phyloP scores from a whole-genome alignment of 2,888 invertebrate species.

The Teleogryllus oceanicus region DNA sequence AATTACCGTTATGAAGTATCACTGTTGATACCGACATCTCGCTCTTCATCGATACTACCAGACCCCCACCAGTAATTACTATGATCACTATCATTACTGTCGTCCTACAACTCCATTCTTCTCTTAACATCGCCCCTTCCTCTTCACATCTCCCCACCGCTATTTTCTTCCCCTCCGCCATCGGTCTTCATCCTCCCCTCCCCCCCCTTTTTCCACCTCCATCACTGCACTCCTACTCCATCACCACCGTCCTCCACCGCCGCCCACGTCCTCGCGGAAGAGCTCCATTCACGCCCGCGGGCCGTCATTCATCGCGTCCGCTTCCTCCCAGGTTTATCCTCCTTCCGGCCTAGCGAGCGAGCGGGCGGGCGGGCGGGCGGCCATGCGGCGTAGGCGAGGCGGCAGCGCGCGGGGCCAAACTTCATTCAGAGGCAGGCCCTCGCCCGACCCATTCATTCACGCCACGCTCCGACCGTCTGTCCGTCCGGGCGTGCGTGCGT shows the following conservation, averaged over 20 bases:
- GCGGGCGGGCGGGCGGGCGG: background rate
- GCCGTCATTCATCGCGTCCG: background rate
- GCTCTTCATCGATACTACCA: too few relatives aligned
- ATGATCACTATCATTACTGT: too few relatives aligned
- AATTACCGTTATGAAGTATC: too few relatives aligned
- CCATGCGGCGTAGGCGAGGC: background rate
- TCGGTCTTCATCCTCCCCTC: too few relatives aligned
- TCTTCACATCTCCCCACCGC: too few relatives aligned
- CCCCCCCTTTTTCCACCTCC: too few relatives aligned
- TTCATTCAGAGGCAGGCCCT: background rate
- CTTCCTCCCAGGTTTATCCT: background rate
- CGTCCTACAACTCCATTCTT: too few relatives aligned
- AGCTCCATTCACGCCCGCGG: background rate
- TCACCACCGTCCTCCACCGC: background rate
- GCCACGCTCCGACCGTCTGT: background rate
- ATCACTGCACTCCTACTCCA: background rate
- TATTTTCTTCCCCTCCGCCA: too few relatives aligned
- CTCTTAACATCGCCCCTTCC: too few relatives aligned
- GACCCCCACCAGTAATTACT: too few relatives aligned
- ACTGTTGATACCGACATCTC: too few relatives aligned
- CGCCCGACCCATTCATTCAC: background rate
- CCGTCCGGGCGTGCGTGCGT: background rate
- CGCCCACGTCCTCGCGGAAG: background rate
- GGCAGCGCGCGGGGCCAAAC: background rate
- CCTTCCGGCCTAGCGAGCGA: background rate